Evolutionary conservation across 1,140 invertebrate genomes (phyloP).

Genomic region (Leptestheria dahalacensis): DNA sequence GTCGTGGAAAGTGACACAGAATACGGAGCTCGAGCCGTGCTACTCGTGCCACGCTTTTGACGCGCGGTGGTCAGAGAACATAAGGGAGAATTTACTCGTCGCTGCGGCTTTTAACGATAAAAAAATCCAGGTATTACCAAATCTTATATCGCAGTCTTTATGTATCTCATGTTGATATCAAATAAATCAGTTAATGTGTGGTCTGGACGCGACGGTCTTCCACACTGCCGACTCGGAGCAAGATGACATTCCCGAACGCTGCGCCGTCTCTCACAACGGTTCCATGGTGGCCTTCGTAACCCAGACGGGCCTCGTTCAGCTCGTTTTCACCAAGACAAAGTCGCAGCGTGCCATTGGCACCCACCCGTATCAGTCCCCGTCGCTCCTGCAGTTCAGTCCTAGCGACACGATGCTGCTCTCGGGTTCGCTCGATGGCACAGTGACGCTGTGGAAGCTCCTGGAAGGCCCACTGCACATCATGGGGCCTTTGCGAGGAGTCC

Average conservation of each 20-base stretch:
- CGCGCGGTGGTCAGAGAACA: neutral
- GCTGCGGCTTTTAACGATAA: neutral
- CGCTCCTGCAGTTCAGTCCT: slow-evolving; percentile 10
- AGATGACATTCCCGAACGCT: neutral
- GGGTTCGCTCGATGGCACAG: neutral
- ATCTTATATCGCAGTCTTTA: neutral
- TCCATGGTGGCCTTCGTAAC: slow-evolving; percentile 10
- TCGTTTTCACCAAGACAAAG: slow-evolving; percentile 1
- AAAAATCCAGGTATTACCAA: slow-evolving; percentile 3
- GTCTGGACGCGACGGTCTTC: neutral
- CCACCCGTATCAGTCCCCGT: neutral
- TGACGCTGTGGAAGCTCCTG: neutral
- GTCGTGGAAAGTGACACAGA: neutral
- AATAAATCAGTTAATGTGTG: slow-evolving; percentile 2
- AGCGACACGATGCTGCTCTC: slow-evolving; percentile 4
- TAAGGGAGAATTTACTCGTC: neutral
- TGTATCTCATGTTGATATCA: neutral
- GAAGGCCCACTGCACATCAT: neutral
- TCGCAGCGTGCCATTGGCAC: slow-evolving; percentile 1
- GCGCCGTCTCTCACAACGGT: neutral
- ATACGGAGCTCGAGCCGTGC: neutral
- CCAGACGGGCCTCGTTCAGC: neutral
- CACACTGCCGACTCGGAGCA: neutral
- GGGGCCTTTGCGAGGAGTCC: neutral
- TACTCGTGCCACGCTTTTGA: neutral